Percentiles rank a stretch among this genome's conserved stretches.
Conservation (phyloP, 1,140 invertebrate genomes). For the Rhynchophorus ferrugineus region DNA sequence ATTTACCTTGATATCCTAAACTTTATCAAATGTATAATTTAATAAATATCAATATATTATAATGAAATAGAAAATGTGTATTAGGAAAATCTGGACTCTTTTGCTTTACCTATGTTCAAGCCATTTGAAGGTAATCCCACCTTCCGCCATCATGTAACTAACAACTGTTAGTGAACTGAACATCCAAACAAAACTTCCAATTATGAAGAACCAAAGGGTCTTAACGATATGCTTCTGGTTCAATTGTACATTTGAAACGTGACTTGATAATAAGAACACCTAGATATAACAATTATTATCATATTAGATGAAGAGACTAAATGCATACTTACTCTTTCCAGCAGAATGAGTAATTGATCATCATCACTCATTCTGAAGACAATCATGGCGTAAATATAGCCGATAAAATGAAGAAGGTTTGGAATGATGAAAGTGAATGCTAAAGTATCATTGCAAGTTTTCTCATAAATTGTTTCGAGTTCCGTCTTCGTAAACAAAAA, state of each 20-base stretch:
- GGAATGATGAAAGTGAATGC: slow-evolving; percentile 73
- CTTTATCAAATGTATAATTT: no score
- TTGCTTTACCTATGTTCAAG: slow-evolving; percentile 48
- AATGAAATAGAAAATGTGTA: no score
- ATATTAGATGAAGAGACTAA: no score
- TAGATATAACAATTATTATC: slow-evolving; percentile 33
- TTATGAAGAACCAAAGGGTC: slow-evolving; percentile 64
- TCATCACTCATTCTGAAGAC: slow-evolving; percentile 76
- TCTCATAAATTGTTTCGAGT: slow-evolving; percentile 45
- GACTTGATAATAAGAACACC: slow-evolving; percentile 59
- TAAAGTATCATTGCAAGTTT: slow-evolving; percentile 60
- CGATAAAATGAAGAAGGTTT: slow-evolving; percentile 64
- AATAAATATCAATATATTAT: no score
- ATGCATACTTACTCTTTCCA: slow-evolving; percentile 65
- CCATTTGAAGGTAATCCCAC: slow-evolving; percentile 57
- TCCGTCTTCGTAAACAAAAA: neutral
- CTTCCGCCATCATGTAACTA: slow-evolving; percentile 56
- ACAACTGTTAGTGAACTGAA: slow-evolving; percentile 56
- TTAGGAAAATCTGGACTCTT: no score
- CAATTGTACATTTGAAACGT: slow-evolving; percentile 51
- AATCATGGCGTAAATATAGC: slow-evolving; percentile 69
- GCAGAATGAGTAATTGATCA: slow-evolving; percentile 81
- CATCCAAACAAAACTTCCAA: slow-evolving; percentile 58
- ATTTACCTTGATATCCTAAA: neutral
- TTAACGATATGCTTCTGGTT: slow-evolving; percentile 58